Evolutionary conservation across 2,113 vertebrate species (phyloP).

Genomic region (Reinhardtius hippoglossoides): DNA sequence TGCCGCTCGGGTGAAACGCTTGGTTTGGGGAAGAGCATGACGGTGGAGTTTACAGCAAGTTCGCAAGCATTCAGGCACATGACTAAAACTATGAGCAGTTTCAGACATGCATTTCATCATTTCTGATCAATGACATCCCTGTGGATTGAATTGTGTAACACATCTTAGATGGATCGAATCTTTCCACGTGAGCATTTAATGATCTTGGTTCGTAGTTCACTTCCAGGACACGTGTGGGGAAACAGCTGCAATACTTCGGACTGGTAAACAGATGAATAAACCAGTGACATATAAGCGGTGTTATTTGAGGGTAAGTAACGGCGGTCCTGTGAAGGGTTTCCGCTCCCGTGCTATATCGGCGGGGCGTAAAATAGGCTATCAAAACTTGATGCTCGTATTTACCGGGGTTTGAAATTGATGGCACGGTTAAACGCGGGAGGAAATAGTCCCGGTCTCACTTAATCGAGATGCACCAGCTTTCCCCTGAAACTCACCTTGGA

Average conservation of each 20-base stretch:
- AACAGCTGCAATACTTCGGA: neutral
- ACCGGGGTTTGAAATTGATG: conserved; percentile 12
- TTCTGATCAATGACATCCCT: neutral
- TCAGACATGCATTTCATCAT: neutral
- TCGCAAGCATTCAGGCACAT: conserved; percentile 26
- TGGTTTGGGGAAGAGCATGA: no score
- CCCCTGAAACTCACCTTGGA: conserved; percentile 78
- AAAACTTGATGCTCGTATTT: conserved; percentile 35
- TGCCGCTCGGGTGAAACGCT: neutral
- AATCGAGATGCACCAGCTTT: conserved; percentile 9
- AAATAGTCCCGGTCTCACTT: conserved; percentile 8
- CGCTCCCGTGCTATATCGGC: neutral
- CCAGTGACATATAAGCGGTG: neutral
- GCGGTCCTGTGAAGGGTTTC: neutral
- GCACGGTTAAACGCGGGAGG: neutral
- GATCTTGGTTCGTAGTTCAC: neutral
- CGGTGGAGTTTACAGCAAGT: conserved; percentile 33
- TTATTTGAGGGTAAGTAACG: neutral
- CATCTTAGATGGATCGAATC: no score
- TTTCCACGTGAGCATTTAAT: neutral
- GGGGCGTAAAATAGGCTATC: conserved; percentile 7
- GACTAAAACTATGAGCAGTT: neutral
- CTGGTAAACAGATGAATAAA: neutral
- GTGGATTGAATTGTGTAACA: no score
- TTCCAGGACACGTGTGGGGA: neutral